A percentile compares a stretch with the other conserved stretches of the same genome.
Evolutionary conservation across 2,113 vertebrate genomes (phyloP).

Genomic region (Trochalopteron elliotii): DNA sequence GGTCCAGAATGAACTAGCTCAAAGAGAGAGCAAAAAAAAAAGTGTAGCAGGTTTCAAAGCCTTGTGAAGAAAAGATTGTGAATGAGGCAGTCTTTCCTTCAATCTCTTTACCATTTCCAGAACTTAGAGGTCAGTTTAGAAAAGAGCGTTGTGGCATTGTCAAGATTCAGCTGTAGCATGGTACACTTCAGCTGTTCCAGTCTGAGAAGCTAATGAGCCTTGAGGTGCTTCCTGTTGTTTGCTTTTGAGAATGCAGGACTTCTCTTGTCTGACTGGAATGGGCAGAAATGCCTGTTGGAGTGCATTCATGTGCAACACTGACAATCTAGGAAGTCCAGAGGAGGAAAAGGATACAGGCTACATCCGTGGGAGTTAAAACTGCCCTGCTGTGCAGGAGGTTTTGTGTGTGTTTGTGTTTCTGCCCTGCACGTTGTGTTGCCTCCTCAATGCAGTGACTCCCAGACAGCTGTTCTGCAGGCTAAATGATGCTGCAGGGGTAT

Average conservation of each 20-base stretch:
- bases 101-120: not conserved
- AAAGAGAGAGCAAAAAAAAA: not conserved
- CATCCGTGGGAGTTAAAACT: not conserved
- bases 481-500: not conserved
- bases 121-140: not conserved
- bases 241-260: not conserved
- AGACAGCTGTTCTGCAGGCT: not conserved
- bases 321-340: not conserved
- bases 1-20: not conserved
- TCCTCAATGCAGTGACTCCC: not conserved
- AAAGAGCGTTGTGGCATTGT: not conserved
- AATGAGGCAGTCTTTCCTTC: not conserved
- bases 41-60: not conserved
- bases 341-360: not conserved
- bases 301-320: not conserved
- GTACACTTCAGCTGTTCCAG: not conserved
- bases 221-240: constrained; percentile 20
- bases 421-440: not conserved
- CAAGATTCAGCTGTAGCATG: not conserved
- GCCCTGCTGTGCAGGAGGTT: not conserved
- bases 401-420: not conserved
- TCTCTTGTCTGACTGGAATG: not conserved
- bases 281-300: constrained; percentile 36
- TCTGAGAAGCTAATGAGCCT: constrained; percentile 17
- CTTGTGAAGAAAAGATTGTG: not conserved